Evolutionary conservation across 2,113 vertebrate genomes (phyloP).

Genomic region (Marcusenius ussheri): DNA sequence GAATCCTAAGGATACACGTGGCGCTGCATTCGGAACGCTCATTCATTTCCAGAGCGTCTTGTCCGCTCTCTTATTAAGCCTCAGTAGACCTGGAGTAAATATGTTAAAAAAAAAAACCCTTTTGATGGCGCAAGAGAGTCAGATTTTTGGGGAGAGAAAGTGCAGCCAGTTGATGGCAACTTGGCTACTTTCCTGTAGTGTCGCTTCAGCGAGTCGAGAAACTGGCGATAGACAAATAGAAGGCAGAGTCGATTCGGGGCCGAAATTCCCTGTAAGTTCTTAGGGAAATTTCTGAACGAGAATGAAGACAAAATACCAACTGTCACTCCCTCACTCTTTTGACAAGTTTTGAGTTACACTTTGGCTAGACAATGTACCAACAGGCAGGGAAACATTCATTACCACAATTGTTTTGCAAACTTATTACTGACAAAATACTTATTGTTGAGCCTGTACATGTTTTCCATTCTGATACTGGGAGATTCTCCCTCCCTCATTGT

Average conservation of each 20-base stretch:
- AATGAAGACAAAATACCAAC: not conserved
- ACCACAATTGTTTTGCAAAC: not conserved
- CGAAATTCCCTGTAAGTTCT: not conserved
- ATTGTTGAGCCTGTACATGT: not conserved
- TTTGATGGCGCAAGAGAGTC: not conserved
- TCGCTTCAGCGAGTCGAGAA: not conserved
- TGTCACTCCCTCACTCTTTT: not conserved
- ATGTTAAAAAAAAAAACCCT: not conserved
- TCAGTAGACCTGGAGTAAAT: no score
- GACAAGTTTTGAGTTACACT: not conserved
- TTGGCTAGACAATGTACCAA: not conserved
- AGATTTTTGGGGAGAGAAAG: not conserved
- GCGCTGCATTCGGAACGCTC: not conserved
- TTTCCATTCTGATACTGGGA: not conserved
- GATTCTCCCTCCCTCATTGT: slow-evolving; percentile 25
- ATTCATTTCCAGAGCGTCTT: not conserved
- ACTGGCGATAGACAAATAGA: not conserved
- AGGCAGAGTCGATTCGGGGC: not conserved
- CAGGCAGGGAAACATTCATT: not conserved
- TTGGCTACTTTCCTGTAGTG: not conserved
- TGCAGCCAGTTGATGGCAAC: not conserved
- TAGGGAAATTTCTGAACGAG: not conserved
- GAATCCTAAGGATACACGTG: not conserved
- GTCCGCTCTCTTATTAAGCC: not conserved
- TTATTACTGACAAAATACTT: slow-evolving; percentile 9